Base-by-base conservation (phyloP, 92 coral and sea anemone species). In the Phenganax subtilis region DNA sequence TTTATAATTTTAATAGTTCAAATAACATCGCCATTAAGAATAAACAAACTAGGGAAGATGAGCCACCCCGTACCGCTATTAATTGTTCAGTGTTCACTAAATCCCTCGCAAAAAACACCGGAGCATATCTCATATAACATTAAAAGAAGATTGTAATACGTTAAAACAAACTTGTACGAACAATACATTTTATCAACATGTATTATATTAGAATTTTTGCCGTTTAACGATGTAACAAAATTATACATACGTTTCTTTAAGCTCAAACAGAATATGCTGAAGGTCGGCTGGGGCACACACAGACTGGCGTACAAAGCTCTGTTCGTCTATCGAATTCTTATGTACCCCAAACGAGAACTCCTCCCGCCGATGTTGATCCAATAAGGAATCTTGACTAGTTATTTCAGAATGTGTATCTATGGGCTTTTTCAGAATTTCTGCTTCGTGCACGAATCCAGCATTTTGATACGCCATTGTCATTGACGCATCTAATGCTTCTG, bases 241-340 rank as follows among this genome's bases (percentile, higher is more conserved):
- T 62, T 64, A 79, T 27, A 79, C 83, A 14, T 65, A 65, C 53
- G 83, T 31, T 64, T 79, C 83, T 65, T 64, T 47, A 2, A 79
- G 7, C 37, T 9, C 55, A 20, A 20, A 37, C 47, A 37, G 61
- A 57, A 51, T 60, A 27, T 52, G 10, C 6, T 17, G 83, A 52
- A 79, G 83, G 37, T 47, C 37, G 20, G 51, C 31, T 11, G 83
- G 83, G 2, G 51, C 10, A 64, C 83, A 63, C 1, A 9, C 27
- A 15, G 83, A 65, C 68, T 63, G 3, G 56, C 6, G 60, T 47
- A 65, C 63, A 62, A 59, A 2, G 57, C 8, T 37, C 9, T 79
- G 60, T 54, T 62, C 60, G 3, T 37, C 12, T 8, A 17, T 29
- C 20, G 31, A 12, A 9, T 29, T 54, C 16, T 15, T 47, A 37